Evolutionary conservation across 2,888 invertebrate species (phyloP).

Genomic region (Anthophora plumipes): DNA sequence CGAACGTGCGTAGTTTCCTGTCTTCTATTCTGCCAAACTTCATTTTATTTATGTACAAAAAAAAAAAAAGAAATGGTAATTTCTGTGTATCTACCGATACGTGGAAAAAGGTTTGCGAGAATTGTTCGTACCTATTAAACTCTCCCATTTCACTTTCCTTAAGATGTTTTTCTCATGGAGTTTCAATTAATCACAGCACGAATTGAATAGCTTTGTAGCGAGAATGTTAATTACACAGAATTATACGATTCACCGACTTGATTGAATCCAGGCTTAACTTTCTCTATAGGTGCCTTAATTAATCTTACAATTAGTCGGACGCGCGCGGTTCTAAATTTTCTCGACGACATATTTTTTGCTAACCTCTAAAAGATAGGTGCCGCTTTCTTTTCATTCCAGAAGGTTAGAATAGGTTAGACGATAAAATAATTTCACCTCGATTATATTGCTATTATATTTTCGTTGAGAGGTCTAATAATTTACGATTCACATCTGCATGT

Average conservation of each 20-base stretch:
- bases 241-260: conserved; percentile 52
- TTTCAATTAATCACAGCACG: conserved; percentile 44
- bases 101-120: not conserved
- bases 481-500: conserved; percentile 17
- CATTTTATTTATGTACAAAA: not conserved
- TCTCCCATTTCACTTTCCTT: conserved; percentile 47
- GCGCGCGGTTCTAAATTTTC: not conserved
- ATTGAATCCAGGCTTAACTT: conserved; percentile 47
- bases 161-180: conserved; percentile 40
- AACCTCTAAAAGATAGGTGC: not conserved
- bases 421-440: conserved; percentile 20
- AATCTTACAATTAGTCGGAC: conserved; percentile 1
- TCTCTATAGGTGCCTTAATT: conserved; percentile 24
- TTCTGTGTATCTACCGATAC: not conserved
- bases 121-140: not conserved
- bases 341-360: not conserved
- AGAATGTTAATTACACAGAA: conserved; percentile 53
- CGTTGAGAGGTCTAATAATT: conserved; percentile 31
- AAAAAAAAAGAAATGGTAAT: not conserved
- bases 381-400: not conserved
- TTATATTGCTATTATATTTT: conserved; percentile 9
- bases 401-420: not conserved
- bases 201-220: conserved; percentile 22
- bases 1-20: conserved; percentile 3
- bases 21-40: conserved; percentile 3